A percentile compares a stretch with the other conserved stretches of the same genome.
These are phyloP conservation scores for Ectemnius continuus DNA, from an alignment of 2,888 invertebrate species.

Conservation along the genomic window DNA sequence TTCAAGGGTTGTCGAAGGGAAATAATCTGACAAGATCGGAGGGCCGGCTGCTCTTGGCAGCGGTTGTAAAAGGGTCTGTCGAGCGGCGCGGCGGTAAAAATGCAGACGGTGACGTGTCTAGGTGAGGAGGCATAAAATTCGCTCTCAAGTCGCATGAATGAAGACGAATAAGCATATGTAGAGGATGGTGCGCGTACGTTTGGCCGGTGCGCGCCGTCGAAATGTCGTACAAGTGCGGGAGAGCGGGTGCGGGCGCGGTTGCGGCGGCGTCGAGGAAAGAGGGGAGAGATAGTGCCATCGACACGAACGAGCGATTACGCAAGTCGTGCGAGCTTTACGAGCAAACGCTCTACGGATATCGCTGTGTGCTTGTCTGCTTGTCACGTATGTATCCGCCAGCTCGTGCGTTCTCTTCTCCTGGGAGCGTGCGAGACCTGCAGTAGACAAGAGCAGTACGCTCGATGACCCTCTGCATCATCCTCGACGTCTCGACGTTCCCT, in stretches of 20 bases:
- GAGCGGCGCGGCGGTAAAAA: no score
- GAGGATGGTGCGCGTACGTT: neutral
- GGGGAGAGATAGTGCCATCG: neutral
- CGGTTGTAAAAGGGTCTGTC: no score
- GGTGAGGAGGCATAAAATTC: conserved; percentile 60
- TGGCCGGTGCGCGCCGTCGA: neutral
- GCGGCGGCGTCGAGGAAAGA: no score
- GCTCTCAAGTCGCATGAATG: conserved; percentile 59
- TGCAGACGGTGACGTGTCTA: conserved; percentile 36
- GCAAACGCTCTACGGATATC: conserved; percentile 36
- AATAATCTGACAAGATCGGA: no score
- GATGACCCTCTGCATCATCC: no score
- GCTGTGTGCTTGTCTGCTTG: neutral
- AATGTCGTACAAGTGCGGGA: neutral
- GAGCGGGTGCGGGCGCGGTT: neutral
- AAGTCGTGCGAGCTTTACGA: conserved; percentile 55
- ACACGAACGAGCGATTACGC: conserved; percentile 55
- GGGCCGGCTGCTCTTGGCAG: no score
- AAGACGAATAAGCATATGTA: conserved; percentile 37
- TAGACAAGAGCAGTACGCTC: neutral
- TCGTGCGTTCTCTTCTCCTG: neutral
- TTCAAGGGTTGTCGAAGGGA: no score
- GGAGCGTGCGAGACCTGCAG: neutral
- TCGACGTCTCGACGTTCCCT: no score
- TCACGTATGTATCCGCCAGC: neutral